Base-by-base conservation (phyloP, 2,888 invertebrate genomes). In the Eristalis pertinax region DNA sequence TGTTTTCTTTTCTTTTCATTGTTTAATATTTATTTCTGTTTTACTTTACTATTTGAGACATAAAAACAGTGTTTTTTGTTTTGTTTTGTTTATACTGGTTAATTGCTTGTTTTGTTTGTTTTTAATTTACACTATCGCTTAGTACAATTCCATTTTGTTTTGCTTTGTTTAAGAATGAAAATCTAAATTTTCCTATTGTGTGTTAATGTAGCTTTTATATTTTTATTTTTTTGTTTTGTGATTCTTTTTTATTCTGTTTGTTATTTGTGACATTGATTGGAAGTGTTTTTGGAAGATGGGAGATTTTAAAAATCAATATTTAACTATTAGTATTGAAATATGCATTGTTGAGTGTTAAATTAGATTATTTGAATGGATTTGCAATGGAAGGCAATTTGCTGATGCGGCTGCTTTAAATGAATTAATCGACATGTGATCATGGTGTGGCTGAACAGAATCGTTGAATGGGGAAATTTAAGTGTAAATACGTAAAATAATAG, bases 41-140 rank as follows among this genome's bases (percentile, higher is more conserved):
- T 58, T 15, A 22, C 69, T 38, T 73, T 13, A 13, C 67, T 83
- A 73, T 63, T 50, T 63, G n/a, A 68, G 24, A 64, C 22, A 56
- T 64, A 19, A 70, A 79, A 72, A 65, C 58, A 38, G 22, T 38
- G 10, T 11, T 38, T 13, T 8, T 38, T 38, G 1, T 38, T 10
- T 38, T 38, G 13, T 38, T 50, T 4, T 65, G 19, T 62, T 63
- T 60, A 19, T 19, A 50, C 50, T 67, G 41, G 41, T 41, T 58
- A 76, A 60, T 56, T 67, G 13, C 65, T 63, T 64, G 63, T 8
- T 38, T 69, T 74, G 13, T 70, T 63, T 64, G 63, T 8, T 38
- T 69, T 74, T 24, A 67, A 70, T 81, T 68, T 78, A 74, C 69
- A 69, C 70, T 82, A 73, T 82, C 70, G 74, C 74, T 73, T 78